These are phyloP conservation scores for Timema cristinae DNA, from an alignment of 2,888 invertebrate genomes.

Conservation along the genomic window DNA sequence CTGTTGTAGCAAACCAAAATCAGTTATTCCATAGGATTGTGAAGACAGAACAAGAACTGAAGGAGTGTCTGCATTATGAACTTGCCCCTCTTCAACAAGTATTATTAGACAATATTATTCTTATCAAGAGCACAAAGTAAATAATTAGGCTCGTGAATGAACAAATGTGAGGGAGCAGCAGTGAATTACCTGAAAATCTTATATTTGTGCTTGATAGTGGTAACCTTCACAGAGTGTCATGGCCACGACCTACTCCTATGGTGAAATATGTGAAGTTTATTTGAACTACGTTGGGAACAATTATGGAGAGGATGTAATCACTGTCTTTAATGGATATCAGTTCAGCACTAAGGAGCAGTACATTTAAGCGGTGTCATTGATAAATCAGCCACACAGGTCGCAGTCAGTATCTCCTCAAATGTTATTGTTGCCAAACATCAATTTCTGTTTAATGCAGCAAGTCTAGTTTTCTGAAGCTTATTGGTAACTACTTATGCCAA, in stretches of 20 bases:
- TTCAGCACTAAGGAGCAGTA: slow-evolving; percentile 9
- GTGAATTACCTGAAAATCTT: too few species aligned
- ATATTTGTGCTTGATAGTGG: slow-evolving; percentile 5
- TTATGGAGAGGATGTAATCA: not conserved
- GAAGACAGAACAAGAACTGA: too few species aligned
- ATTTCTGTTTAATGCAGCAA: not conserved
- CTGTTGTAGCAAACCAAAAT: too few species aligned
- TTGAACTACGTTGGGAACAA: not conserved
- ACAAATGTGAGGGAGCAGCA: too few species aligned
- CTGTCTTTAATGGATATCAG: slow-evolving; percentile 14
- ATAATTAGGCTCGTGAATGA: not conserved
- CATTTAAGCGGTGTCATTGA: not conserved
- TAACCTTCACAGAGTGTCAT: slow-evolving; percentile 12
- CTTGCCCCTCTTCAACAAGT: not conserved
- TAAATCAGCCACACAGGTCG: not conserved
- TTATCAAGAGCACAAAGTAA: not conserved
- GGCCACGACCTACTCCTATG: slow-evolving; percentile 1
- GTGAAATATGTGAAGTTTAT: slow-evolving; percentile 12
- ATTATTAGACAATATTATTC: slow-evolving; percentile 15
- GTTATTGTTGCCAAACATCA: not conserved
- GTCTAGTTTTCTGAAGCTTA: not conserved
- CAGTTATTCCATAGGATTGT: too few species aligned
- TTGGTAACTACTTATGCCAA: not conserved
- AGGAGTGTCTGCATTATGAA: too few species aligned
- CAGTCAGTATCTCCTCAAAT: not conserved